Evolutionary conservation across 1,140 invertebrate genomes (phyloP).

Genomic region (Eueides isabella): DNA sequence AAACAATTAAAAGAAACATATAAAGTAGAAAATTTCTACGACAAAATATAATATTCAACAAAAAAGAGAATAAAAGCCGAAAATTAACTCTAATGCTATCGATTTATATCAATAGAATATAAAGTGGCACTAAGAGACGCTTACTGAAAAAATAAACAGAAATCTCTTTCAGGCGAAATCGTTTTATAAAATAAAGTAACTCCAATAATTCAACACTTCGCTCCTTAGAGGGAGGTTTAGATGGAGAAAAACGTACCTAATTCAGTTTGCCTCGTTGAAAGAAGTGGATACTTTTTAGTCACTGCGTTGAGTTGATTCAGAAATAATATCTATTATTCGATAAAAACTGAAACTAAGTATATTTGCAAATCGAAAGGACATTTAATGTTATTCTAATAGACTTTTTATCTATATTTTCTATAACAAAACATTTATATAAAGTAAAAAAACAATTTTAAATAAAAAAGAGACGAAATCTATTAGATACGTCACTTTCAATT

Average conservation of each 20-base stretch:
- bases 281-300: slow-evolving; percentile 43
- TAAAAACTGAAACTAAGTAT: slow-evolving; percentile 35
- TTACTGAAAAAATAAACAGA: slow-evolving; percentile 66
- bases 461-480: too few species aligned
- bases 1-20: not conserved
- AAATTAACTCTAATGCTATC: slow-evolving; percentile 43
- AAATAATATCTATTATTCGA: slow-evolving; percentile 63
- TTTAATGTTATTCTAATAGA: not conserved
- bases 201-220: slow-evolving; percentile 72
- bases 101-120: slow-evolving; percentile 53
- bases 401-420: not conserved
- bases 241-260: slow-evolving; percentile 70
- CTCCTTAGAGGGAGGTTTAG: slow-evolving; percentile 61
- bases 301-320: slow-evolving; percentile 50
- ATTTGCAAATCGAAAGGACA: not conserved
- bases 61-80: slow-evolving; percentile 3
- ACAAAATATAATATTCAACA: slow-evolving; percentile 24
- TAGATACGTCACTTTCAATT: too few species aligned
- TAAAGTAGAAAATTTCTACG: not conserved
- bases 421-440: not conserved
- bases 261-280: slow-evolving; percentile 63
- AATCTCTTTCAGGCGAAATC: slow-evolving; percentile 62
- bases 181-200: slow-evolving; percentile 74
- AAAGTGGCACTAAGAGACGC: slow-evolving; percentile 47
- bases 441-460: not conserved